Conservation (phyloP, 2,888 invertebrate genomes). For the Eucriotettix oculatus region DNA sequence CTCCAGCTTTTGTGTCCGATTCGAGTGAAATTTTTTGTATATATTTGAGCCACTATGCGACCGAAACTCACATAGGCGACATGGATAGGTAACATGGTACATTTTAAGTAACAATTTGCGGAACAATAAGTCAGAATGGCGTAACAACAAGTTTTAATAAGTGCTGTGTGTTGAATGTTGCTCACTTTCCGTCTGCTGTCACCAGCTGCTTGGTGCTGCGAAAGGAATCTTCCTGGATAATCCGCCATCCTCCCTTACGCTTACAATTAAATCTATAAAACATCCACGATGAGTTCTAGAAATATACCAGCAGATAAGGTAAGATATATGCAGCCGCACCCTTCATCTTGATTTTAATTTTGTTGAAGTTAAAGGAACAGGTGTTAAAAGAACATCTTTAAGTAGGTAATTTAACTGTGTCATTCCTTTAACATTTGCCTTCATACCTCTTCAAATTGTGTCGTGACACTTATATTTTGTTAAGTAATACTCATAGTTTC, state of each 20-base stretch:
- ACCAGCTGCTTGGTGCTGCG: constrained; percentile 14
- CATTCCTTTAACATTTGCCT: too few species aligned
- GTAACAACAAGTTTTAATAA: constrained; percentile 10
- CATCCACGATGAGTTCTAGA: constrained; percentile 46
- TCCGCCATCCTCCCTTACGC: constrained; percentile 8
- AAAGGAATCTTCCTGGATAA: constrained; percentile 13
- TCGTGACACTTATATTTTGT: too few species aligned
- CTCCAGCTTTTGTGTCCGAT: constrained; percentile 1
- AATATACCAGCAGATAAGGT: constrained; percentile 75
- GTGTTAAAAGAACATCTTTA: too few species aligned
- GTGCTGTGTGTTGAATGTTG: constrained; percentile 12
- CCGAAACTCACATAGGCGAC: not conserved
- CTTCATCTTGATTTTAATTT: too few species aligned
- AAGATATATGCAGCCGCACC: constrained; percentile 18
- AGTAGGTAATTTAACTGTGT: too few species aligned
- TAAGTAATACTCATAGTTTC: too few species aligned
- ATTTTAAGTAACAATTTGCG: constrained; percentile 7
- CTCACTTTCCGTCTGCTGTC: constrained; percentile 14
- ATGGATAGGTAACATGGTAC: constrained; percentile 13
- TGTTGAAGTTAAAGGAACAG: too few species aligned
- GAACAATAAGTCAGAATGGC: constrained; percentile 11
- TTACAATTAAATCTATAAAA: constrained; percentile 7
- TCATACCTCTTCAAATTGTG: too few species aligned
- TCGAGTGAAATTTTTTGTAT: constrained; percentile 1
- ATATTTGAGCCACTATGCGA: constrained; percentile 5